Conservation (phyloP, 2,113 vertebrate genomes). For the Shinisaurus crocodilurus region DNA sequence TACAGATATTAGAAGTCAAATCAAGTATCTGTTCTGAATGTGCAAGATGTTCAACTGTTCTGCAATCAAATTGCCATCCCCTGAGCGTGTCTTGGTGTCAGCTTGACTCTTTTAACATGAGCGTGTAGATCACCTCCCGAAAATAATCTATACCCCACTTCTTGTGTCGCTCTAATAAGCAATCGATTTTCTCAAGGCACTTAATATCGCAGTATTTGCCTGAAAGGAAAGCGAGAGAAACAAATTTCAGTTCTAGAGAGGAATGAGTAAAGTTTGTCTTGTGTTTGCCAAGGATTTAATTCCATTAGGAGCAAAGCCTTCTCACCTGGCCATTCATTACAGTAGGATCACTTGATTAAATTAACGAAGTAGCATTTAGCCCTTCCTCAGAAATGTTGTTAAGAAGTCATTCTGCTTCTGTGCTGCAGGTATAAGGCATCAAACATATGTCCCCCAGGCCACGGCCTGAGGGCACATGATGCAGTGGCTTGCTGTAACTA, state of each 20-base stretch:
- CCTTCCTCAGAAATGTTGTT: background rate
- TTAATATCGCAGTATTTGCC: constrained; percentile 70
- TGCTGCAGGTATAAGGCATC: background rate
- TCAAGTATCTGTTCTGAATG: background rate
- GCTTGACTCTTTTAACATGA: constrained; percentile 64
- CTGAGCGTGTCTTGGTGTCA: background rate
- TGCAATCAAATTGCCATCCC: fast-evolving
- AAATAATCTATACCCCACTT: constrained; percentile 76
- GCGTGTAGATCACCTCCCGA: constrained; percentile 70
- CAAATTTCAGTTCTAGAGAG: constrained; percentile 24
- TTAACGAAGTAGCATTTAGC: background rate
- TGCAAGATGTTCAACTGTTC: background rate
- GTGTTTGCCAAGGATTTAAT: background rate
- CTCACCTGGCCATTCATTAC: background rate
- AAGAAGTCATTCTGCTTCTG: background rate
- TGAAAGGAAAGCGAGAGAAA: constrained; percentile 60
- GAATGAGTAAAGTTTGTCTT: background rate
- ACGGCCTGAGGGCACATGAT: background rate
- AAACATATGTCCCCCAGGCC: background rate
- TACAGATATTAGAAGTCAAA: background rate
- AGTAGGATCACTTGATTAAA: background rate
- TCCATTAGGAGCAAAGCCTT: background rate
- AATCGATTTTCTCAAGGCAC: constrained; percentile 65
- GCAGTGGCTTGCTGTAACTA: background rate
- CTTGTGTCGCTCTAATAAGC: constrained; percentile 63